These are phyloP conservation scores for Periparus ater DNA, from an alignment of 2,797 vertebrate species.

Conservation along the genomic window DNA sequence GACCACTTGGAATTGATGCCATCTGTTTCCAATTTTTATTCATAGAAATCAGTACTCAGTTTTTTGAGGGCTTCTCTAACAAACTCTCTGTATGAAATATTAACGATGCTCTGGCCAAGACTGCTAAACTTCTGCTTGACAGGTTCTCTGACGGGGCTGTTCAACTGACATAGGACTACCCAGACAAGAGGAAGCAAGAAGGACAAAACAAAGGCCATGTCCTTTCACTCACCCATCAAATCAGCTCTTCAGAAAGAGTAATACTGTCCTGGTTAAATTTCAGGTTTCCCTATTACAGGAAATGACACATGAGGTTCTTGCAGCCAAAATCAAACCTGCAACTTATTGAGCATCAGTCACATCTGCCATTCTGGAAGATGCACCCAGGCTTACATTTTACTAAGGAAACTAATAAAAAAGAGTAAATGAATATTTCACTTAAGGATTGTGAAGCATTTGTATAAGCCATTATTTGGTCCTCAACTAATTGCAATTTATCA, in stretches of 20 bases:
- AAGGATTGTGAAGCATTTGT: not conserved
- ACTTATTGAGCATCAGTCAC: not conserved
- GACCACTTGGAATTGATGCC: not conserved
- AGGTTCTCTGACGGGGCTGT: not conserved
- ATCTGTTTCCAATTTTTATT: conserved; percentile 44
- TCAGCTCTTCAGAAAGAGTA: not conserved
- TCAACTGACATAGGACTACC: not conserved
- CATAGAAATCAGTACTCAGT: not conserved
- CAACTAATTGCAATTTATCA: not conserved
- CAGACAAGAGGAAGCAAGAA: not conserved
- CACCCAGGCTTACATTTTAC: not conserved
- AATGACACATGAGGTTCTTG: not conserved
- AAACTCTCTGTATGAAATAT: not conserved
- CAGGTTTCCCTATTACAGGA: not conserved
- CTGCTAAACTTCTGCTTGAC: not conserved
- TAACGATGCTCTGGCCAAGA: not conserved
- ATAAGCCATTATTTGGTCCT: not conserved
- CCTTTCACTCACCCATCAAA: not conserved
- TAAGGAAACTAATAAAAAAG: not conserved
- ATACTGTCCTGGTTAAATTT: not conserved
- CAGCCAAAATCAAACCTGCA: not conserved
- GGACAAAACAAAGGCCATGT: not conserved
- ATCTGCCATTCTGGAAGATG: not conserved
- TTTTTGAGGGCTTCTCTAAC: not conserved
- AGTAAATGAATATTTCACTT: not conserved